Conservation (phyloP, 2,113 vertebrate genomes). For the Numida meleagris region DNA sequence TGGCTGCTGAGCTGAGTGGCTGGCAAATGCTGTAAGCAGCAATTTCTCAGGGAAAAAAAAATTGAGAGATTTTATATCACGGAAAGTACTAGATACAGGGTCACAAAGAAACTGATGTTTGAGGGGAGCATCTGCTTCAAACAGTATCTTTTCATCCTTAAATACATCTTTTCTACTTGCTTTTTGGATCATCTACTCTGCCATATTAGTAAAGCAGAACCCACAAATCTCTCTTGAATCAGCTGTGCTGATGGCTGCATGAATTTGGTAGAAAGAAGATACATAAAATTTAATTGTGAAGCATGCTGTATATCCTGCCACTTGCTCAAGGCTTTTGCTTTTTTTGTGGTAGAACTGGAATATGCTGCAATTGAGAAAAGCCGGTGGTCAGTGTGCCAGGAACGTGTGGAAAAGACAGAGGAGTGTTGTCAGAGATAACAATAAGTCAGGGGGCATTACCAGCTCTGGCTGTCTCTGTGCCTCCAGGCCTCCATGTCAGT, state of each 20-base stretch:
- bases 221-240: background rate
- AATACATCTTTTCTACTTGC: background rate
- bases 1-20: background rate
- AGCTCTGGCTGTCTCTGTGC: background rate
- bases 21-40: background rate
- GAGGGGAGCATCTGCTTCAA: constrained; percentile 14
- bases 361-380: background rate
- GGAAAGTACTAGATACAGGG: background rate
- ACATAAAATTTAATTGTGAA: background rate
- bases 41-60: background rate
- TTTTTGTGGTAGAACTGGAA: background rate
- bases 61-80: background rate
- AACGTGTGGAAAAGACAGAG: background rate
- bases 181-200: no score
- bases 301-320: background rate
- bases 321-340: background rate
- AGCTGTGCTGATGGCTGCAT: background rate
- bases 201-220: background rate
- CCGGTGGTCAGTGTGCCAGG: background rate
- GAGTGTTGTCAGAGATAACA: background rate
- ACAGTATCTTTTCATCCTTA: background rate
- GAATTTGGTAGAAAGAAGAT: background rate
- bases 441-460: background rate
- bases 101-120: background rate
- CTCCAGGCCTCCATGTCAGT: background rate